Percentiles rank a stretch among this genome's conserved stretches.
Conservation (phyloP, 2,888 invertebrate species). For the Plebejus argus region DNA sequence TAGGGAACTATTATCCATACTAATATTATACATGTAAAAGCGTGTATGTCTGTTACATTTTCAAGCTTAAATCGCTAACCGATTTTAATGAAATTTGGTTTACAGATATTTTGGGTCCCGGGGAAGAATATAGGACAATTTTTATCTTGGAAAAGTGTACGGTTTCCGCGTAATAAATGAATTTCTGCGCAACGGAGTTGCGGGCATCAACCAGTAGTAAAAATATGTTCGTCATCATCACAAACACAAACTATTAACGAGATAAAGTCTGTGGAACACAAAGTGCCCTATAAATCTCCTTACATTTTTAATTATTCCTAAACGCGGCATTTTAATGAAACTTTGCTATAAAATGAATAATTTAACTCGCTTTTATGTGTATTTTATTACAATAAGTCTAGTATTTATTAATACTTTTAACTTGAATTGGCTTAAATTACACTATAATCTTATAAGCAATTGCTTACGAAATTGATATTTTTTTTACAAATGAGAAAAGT, state of each 20-base stretch:
- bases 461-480: background rate
- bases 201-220: no score
- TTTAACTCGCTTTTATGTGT: slow-evolving; percentile 21
- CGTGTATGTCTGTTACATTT: no score
- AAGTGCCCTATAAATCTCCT: slow-evolving; percentile 17
- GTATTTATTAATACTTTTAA: background rate
- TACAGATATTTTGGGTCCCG: no score
- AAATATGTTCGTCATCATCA: background rate
- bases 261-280: background rate
- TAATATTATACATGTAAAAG: no score
- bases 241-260: slow-evolving; percentile 7
- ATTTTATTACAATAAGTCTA: background rate
- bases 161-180: no score
- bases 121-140: no score
- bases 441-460: background rate
- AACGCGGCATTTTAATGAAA: slow-evolving; percentile 23
- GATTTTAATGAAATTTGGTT: no score
- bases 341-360: slow-evolving; percentile 17
- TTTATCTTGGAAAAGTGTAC: no score
- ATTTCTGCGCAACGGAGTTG: no score
- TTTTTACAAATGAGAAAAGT: background rate
- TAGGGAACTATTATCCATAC: no score
- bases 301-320: slow-evolving; percentile 29
- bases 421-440: background rate
- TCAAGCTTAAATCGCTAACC: no score